Percentiles rank a stretch among this genome's conserved stretches.
These are phyloP conservation scores for Mythimna pallens DNA, from an alignment of 2,888 invertebrate genomes.

Conservation along the genomic window DNA sequence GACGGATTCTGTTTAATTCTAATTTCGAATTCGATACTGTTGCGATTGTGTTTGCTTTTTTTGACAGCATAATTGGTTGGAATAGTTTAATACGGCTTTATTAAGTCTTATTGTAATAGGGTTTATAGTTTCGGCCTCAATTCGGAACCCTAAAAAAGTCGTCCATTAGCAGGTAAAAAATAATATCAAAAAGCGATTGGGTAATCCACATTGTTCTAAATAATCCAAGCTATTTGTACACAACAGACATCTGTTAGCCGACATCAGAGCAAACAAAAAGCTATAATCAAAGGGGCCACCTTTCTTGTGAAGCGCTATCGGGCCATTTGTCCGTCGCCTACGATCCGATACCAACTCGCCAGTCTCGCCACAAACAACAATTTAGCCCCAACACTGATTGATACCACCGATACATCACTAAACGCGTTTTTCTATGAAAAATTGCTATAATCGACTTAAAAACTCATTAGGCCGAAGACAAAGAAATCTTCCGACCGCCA, in stretches of 20 bases:
- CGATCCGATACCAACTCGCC: slow-evolving; percentile 80
- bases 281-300: slow-evolving; percentile 64
- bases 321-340: slow-evolving; percentile 76
- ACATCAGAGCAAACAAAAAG: slow-evolving; percentile 65
- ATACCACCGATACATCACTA: slow-evolving; percentile 90
- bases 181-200: slow-evolving; percentile 55
- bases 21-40: slow-evolving; percentile 47
- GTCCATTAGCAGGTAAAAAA: slow-evolving; percentile 29
- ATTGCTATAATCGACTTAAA: slow-evolving; percentile 91
- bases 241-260: slow-evolving; percentile 63
- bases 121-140: neutral
- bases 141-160: slow-evolving; percentile 8
- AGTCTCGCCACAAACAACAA: slow-evolving; percentile 82
- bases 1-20: slow-evolving; percentile 56
- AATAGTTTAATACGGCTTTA: slow-evolving; percentile 20
- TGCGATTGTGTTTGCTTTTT: slow-evolving; percentile 55
- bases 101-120: neutral
- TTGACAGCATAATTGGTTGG: slow-evolving; percentile 34
- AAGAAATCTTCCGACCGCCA: slow-evolving; percentile 88
- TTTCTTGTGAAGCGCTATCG: slow-evolving; percentile 70
- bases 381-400: slow-evolving; percentile 89
- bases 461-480: slow-evolving; percentile 90
- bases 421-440: slow-evolving; percentile 91
- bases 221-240: slow-evolving; percentile 61
- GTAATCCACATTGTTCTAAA: slow-evolving; percentile 62